Evolutionary conservation across 2,888 invertebrate genomes (phyloP), one percentile per base, ranked within the genome.

Genomic region (Lingula anatina): DNA sequence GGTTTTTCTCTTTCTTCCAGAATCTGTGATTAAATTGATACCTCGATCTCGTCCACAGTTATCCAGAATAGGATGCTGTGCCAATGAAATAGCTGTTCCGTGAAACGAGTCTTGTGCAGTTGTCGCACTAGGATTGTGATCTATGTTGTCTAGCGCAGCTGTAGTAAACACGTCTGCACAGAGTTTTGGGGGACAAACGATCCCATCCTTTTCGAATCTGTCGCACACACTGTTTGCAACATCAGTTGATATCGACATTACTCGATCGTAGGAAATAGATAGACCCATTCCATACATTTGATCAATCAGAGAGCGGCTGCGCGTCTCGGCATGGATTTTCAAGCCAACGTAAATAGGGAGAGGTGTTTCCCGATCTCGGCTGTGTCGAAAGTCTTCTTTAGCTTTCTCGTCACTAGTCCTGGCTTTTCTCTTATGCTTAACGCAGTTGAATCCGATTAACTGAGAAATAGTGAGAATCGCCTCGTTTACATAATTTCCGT

Each of bases 31-130:
- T 31, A 15, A 15, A 12, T 31, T 31, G 9, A 31, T 9, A 31
- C 9, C 15, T 9, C 15, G 7, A 5, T 37, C 38, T 7, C 20
- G 18, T 4, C 50, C 50, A 25, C 20, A 12, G 46, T 40, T 31
- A 21, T 51, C 31, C 7, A 23, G 5, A 9, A 7, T 35, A 5
- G 42, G 38, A 44, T 54, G 54, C 27, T 56, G 52, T 37, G 52
- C 50, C 5, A 54, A n/a, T 9, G 52, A 54, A 5, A 56, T 52
- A n/a, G 47, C 50, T 9, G 53, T 57, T 4, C 59, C 57, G 44
- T 59, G 55, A 24, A 59, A 55, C n/a, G 59, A 53, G 15, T 41
- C 47, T 9, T 39, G 21, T 28, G 57, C 53, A n/a, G 51, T 56
- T 3, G 51, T 45, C 15, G 60, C 53, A 25, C 40, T 56, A 3